Evolutionary conservation across 1,140 invertebrate genomes (phyloP).

Genomic region (Lasioglossum baleicum): DNA sequence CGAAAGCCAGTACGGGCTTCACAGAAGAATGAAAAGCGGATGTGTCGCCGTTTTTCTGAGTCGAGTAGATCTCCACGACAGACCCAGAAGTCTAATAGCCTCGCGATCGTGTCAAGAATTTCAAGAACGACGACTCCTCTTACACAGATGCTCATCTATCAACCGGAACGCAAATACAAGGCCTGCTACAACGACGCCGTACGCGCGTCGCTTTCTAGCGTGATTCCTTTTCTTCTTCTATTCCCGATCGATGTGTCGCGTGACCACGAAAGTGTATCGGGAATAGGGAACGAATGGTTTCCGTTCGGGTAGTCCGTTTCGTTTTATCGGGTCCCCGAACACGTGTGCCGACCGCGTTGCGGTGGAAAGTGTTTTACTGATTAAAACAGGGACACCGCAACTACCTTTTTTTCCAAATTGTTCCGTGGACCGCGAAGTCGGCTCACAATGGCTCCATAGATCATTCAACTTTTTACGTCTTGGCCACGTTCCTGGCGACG

Average conservation of each 20-base stretch:
- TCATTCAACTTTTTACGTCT: background rate
- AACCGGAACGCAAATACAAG: background rate
- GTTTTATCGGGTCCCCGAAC: background rate
- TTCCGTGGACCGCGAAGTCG: background rate
- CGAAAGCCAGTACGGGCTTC: conserved; percentile 30
- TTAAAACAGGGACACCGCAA: background rate
- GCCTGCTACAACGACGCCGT: too few species aligned
- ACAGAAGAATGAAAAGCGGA: conserved; percentile 60
- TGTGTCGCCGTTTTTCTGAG: conserved; percentile 33
- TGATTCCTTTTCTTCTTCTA: background rate
- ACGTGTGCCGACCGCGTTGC: background rate
- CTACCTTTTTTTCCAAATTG: background rate
- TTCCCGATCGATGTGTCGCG: background rate
- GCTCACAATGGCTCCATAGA: background rate
- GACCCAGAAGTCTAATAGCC: background rate
- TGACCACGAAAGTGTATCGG: conserved; percentile 13
- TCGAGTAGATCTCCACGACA: background rate
- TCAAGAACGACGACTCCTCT: background rate
- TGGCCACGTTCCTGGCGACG: background rate
- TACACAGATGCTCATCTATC: background rate
- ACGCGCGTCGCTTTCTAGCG: conserved; percentile 1
- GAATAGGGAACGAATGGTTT: background rate
- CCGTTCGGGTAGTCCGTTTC: background rate
- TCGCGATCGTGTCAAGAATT: background rate
- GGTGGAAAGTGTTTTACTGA: conserved; percentile 7